These are phyloP conservation scores for Pseudomyrmex flavicornis DNA, from an alignment of 1,140 invertebrate genomes.

Conservation along the genomic window DNA sequence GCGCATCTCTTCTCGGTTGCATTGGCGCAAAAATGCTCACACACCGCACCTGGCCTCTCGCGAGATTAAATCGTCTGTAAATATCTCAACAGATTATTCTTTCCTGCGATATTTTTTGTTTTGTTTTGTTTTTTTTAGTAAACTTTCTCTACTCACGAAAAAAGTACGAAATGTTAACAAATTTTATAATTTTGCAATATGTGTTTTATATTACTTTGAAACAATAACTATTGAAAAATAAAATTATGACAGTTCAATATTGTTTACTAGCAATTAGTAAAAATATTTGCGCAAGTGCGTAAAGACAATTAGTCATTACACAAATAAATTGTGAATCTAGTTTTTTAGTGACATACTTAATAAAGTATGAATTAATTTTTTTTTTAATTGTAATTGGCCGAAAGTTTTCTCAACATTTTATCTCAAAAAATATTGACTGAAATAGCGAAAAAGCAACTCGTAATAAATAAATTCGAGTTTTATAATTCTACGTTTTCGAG, in stretches of 20 bases:
- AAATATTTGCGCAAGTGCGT: too few relatives aligned
- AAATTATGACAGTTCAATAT: too few relatives aligned
- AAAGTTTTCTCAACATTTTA: neutral
- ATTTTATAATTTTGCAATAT: too few relatives aligned
- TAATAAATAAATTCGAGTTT: neutral
- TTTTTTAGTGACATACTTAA: too few relatives aligned
- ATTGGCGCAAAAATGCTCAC: constrained; percentile 27
- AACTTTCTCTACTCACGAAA: too few relatives aligned
- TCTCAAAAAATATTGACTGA: neutral
- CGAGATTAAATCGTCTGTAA: neutral
- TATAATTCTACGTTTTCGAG: neutral
- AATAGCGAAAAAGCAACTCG: neutral
- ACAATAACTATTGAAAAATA: too few relatives aligned
- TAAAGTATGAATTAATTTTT: neutral
- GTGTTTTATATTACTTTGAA: too few relatives aligned
- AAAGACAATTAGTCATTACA: too few relatives aligned
- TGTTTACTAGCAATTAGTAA: too few relatives aligned
- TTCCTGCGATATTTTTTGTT: neutral
- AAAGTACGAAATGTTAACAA: too few relatives aligned
- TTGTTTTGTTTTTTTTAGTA: too few relatives aligned
- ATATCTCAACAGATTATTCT: constrained; percentile 46
- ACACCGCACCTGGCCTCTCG: constrained; percentile 41
- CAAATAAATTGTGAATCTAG: too few relatives aligned
- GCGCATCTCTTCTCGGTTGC: constrained; percentile 60
- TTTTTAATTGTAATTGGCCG: neutral